phyloP scores from a whole-genome alignment of 2,113 vertebrate genomes.

The Archilochus colubris region DNA sequence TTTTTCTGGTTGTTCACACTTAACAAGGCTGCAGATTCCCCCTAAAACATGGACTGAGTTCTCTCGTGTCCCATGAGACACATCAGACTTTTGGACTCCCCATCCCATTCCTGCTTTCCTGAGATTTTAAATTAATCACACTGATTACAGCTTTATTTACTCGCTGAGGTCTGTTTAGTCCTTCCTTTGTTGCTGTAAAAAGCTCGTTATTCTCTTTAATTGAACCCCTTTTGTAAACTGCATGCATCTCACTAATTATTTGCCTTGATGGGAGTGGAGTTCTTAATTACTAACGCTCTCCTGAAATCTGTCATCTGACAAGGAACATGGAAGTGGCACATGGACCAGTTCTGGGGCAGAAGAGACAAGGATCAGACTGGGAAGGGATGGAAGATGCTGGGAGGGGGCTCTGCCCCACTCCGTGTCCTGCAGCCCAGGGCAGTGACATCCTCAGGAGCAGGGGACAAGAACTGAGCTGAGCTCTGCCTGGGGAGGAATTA shows the following conservation, averaged over 20 bases:
- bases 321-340: neutral
- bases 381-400: rapidly evolving
- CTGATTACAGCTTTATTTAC: slow-evolving; percentile 82
- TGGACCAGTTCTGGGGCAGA: neutral
- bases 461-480: neutral
- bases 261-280: slow-evolving; percentile 76
- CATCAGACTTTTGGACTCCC: slow-evolving; percentile 64
- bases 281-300: slow-evolving; percentile 73
- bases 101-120: slow-evolving; percentile 69
- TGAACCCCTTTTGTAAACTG: slow-evolving; percentile 74
- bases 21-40: slow-evolving; percentile 15
- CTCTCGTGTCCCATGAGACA: slow-evolving; percentile 40
- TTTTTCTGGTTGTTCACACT: slow-evolving; percentile 44
- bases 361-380: neutral
- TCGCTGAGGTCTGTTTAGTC: slow-evolving; percentile 72
- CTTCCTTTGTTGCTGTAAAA: slow-evolving; percentile 74
- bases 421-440: neutral
- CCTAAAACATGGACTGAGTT: slow-evolving; percentile 24
- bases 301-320: slow-evolving; percentile 54
- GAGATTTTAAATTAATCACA: slow-evolving; percentile 77
- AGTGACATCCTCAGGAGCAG: neutral
- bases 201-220: slow-evolving; percentile 78
- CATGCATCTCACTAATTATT: slow-evolving; percentile 75
- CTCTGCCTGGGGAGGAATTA: neutral
- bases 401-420: neutral